Conservation (phyloP, 92 coral and sea anemone genomes). For the Meandrina meandrites region DNA sequence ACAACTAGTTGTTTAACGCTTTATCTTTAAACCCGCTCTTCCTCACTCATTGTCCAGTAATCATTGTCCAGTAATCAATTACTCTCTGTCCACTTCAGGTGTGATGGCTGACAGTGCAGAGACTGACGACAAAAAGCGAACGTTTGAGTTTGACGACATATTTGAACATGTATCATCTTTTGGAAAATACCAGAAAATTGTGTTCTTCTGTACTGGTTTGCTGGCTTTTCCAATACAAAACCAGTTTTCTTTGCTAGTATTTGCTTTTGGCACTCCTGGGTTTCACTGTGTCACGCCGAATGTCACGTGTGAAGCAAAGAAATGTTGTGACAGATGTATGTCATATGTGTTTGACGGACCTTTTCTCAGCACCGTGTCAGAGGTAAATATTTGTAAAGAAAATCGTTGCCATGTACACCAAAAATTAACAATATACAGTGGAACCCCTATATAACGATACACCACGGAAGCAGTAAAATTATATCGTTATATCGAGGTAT, state of each 20-base stretch:
- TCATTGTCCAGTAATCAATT: neutral
- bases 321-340: conserved; percentile 54
- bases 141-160: conserved; percentile 53
- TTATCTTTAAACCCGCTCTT: no score
- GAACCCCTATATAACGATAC: no score
- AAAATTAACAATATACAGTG: no score
- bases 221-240: conserved; percentile 30
- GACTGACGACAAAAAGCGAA: neutral
- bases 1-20: no score
- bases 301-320: conserved; percentile 51
- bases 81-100: neutral
- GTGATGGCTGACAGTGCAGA: conserved; percentile 15
- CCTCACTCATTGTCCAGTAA: no score
- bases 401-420: no score
- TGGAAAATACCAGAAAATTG: conserved; percentile 42
- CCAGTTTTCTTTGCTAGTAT: conserved; percentile 47
- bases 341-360: conserved; percentile 56
- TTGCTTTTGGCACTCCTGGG: conserved; percentile 47
- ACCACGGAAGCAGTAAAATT: no score
- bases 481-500: no score
- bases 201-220: conserved; percentile 24
- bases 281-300: conserved; percentile 60
- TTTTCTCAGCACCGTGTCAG: conserved; percentile 42
- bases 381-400: conserved; percentile 39
- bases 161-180: conserved; percentile 49